Base-by-base conservation (phyloP, 2,113 vertebrate genomes). In the Cebidichthys violaceus region DNA sequence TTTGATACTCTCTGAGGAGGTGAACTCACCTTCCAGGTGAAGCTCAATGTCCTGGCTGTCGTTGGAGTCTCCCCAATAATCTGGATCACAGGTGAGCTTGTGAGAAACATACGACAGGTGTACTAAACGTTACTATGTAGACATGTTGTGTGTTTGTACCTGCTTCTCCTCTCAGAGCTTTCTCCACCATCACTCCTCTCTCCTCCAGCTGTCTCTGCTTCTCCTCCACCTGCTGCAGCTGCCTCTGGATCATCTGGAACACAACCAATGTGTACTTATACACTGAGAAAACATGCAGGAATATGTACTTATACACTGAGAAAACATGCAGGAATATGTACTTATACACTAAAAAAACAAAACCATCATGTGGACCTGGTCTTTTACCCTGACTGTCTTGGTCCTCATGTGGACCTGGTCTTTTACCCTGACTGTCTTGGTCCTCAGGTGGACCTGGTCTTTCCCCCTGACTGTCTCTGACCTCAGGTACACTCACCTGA, bases 201-300 rank as follows among this genome's bases (percentile, higher is more conserved):
- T 98, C 97, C 88, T 99, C 98, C 0, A 99, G 93, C 72, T 97
- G 96, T 45, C 96, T 94, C 92, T 99, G 98, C 83, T 96, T 97
- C 88, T 99, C 97, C 85, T 99, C 98, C 89, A 99, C 97, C 91
- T 99, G 97, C 82, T 99, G 97, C 92, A 99, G 94, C 87, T 97
- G 97, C 9, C 96, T 92, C 88, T 99, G 98, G 92, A 99, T 99
- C 73, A 98, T 97, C 98, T 99, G 79, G 82, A 55, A 33, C 8
- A 24, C 4, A n/a, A 54, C 33, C 33, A 6, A 33, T 33, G 3
- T 33, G 33, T 33, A 33, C 33, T 33, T 33, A 33, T 33, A 33
- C 33, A 33, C 33, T 5, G 3, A 33, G 33, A 33, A 33, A n/a
- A n/a, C n/a, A n/a, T n/a, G n/a, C n/a, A n/a, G n/a, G n/a, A 6